A percentile compares a stretch with the other conserved stretches of the same genome.
phyloP scores from a whole-genome alignment of 1,140 invertebrate species.

The Grapholita molesta region DNA sequence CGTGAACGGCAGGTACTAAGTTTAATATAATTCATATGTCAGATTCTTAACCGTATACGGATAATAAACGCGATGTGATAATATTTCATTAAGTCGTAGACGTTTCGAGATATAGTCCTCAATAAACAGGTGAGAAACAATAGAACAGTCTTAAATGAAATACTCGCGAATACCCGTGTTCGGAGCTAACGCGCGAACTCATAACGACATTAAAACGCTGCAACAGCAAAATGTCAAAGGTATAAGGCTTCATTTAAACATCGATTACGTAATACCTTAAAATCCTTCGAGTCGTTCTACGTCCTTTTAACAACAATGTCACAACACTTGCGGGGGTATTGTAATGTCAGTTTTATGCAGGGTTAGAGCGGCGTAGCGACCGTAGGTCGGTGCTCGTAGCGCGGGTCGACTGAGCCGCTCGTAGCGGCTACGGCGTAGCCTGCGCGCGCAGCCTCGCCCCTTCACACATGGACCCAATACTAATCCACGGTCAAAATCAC shows the following conservation, averaged over 20 bases:
- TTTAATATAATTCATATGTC: slow-evolving; percentile 8
- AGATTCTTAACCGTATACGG: background rate
- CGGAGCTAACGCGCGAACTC: background rate
- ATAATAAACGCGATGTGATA: background rate
- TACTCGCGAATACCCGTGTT: background rate
- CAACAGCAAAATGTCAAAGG: background rate
- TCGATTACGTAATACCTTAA: slow-evolving; percentile 19
- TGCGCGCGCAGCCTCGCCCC: slow-evolving; percentile 72
- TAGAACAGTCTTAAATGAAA: background rate
- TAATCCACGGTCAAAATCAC: slow-evolving; percentile 44
- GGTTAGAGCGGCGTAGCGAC: slow-evolving; percentile 55
- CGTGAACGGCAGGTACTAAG: background rate
- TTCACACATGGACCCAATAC: slow-evolving; percentile 67
- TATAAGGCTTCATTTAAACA: slow-evolving; percentile 21
- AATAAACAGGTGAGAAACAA: background rate
- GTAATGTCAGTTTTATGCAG: slow-evolving; percentile 30
- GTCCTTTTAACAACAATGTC: slow-evolving; percentile 24
- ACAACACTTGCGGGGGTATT: slow-evolving; percentile 38
- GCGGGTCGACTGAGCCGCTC: slow-evolving; percentile 57
- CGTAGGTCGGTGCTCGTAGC: slow-evolving; percentile 52
- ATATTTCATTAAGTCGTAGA: background rate
- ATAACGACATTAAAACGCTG: slow-evolving; percentile 13
- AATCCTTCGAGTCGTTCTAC: background rate
- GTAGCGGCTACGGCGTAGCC: slow-evolving; percentile 44
- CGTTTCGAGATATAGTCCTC: background rate